A percentile compares a stretch with the other conserved stretches of the same genome.
These are phyloP conservation scores for Archips xylosteana DNA, from an alignment of 2,888 invertebrate genomes.

Conservation along the genomic window DNA sequence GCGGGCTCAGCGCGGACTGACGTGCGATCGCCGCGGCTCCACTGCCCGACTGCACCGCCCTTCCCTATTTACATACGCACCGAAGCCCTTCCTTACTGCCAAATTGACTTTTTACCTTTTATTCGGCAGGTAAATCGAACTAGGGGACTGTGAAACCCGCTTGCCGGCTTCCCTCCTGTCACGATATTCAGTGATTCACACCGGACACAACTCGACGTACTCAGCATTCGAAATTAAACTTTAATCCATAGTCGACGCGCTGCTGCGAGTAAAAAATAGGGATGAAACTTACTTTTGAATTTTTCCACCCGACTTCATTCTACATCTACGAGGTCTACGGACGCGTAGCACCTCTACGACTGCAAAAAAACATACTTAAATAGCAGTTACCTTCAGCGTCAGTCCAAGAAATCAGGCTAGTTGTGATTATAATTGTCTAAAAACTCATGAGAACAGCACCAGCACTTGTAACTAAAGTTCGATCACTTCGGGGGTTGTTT, in stretches of 20 bases:
- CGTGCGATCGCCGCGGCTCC: constrained; percentile 26
- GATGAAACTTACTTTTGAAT: constrained; percentile 22
- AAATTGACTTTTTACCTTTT: constrained; percentile 85
- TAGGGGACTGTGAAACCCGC: constrained; percentile 77
- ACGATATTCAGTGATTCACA: constrained; percentile 56
- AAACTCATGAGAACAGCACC: constrained; percentile 66
- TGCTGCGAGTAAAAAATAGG: background rate
- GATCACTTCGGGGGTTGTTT: constrained; percentile 73
- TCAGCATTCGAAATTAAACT: constrained; percentile 43
- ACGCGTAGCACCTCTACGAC: constrained; percentile 60
- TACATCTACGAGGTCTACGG: constrained; percentile 49
- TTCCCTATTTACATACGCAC: constrained; percentile 82
- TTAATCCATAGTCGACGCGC: constrained; percentile 42
- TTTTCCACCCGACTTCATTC: constrained; percentile 21
- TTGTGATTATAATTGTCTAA: constrained; percentile 51
- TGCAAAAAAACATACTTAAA: constrained; percentile 40
- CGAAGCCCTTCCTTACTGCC: constrained; percentile 80
- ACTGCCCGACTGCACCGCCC: constrained; percentile 77
- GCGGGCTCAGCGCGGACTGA: constrained; percentile 55
- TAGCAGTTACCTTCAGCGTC: constrained; percentile 36
- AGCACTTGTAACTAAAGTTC: constrained; percentile 70
- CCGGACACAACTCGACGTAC: constrained; percentile 52
- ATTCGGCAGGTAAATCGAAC: constrained; percentile 83
- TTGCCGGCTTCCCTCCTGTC: constrained; percentile 66
- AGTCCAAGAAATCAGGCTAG: constrained; percentile 54